Conservation (phyloP, 92 coral and sea anemone species). For the Phenganax subtilis region DNA sequence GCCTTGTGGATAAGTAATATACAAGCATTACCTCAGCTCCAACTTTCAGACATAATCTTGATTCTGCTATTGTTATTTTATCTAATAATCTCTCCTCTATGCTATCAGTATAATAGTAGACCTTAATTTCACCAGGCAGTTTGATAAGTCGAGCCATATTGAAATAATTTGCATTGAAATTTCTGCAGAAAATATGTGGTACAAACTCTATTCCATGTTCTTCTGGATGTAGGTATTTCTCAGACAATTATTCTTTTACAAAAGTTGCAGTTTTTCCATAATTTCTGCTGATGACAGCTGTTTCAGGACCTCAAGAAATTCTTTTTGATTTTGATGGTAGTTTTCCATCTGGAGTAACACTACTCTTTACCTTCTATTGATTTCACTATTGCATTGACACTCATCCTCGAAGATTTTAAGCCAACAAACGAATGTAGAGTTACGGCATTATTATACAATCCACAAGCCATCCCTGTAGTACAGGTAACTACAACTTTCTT, state of each 20-base stretch:
- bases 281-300: background rate
- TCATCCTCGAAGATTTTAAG: constrained; percentile 42
- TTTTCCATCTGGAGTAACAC: constrained; percentile 33
- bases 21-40: constrained; percentile 54
- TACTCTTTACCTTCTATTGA: constrained; percentile 31
- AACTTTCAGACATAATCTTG: constrained; percentile 40
- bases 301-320: background rate
- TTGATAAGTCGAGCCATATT: constrained; percentile 36
- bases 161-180: constrained; percentile 54
- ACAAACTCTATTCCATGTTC: constrained; percentile 24
- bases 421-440: constrained; percentile 56
- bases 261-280: background rate
- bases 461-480: constrained; percentile 32
- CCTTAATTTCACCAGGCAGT: constrained; percentile 38
- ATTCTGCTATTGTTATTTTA: constrained; percentile 37
- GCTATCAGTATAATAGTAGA: constrained; percentile 41
- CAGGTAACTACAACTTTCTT: constrained; percentile 20
- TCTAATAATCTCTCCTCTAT: constrained; percentile 36
- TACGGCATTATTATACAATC: constrained; percentile 32
- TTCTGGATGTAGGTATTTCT: background rate
- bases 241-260: background rate
- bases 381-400: constrained; percentile 21
- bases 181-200: constrained; percentile 48
- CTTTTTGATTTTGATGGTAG: constrained; percentile 28
- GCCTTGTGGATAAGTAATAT: constrained; percentile 35